Conservation (phyloP, 2,797 vertebrate species). For the Schizopygopsis pylzovi region DNA sequence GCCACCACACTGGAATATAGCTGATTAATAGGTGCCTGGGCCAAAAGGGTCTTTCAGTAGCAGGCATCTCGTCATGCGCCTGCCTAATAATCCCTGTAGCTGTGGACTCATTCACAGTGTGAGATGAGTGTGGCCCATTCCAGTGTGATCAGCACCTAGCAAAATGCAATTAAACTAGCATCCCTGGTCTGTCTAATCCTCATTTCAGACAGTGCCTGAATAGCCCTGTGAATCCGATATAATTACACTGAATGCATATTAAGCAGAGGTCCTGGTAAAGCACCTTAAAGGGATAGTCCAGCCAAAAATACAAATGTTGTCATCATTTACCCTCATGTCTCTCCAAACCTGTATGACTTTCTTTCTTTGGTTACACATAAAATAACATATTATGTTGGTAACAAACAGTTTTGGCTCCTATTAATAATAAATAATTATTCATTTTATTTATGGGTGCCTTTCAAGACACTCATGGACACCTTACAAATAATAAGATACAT, state of each 20-base stretch:
- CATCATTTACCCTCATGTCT: neutral
- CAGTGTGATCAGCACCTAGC: conserved; percentile 88
- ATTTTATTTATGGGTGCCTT: neutral
- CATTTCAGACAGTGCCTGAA: conserved; percentile 89
- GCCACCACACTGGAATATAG: conserved; percentile 83
- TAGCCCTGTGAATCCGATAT: conserved; percentile 89
- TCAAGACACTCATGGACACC: neutral
- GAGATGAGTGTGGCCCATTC: conserved; percentile 82
- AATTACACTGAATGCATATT: conserved; percentile 92
- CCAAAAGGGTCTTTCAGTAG: conserved; percentile 83
- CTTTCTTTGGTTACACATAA: neutral
- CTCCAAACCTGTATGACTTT: neutral
- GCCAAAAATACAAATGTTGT: neutral
- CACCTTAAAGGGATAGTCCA: neutral
- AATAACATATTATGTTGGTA: neutral
- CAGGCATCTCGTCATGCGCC: conserved; percentile 87
- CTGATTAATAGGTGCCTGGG: conserved; percentile 53
- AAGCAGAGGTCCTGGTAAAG: conserved; percentile 71
- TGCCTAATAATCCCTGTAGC: conserved; percentile 89
- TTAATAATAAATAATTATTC: neutral
- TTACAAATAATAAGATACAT: neutral
- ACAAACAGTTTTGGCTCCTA: neutral
- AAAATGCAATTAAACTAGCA: conserved; percentile 93
- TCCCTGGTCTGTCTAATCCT: conserved; percentile 89
- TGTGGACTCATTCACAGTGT: conserved; percentile 84